These are phyloP conservation scores for Thymelicus lineola DNA, from an alignment of 2,888 invertebrate species.

Conservation along the genomic window DNA sequence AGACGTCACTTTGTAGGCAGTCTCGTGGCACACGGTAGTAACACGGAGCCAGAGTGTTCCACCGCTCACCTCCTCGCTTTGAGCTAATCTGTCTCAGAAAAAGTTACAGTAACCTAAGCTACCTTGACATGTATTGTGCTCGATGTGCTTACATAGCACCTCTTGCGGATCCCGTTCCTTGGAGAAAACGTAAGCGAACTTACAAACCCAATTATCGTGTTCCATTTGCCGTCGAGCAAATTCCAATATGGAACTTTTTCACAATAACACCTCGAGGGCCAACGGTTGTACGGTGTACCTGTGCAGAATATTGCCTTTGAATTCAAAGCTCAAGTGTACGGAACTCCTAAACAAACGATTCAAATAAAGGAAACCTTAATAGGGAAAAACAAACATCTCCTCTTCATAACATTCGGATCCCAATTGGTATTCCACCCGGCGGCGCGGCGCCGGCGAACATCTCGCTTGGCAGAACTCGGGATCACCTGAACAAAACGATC, in stretches of 20 bases:
- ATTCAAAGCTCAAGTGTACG: background rate
- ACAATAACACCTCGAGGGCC: background rate
- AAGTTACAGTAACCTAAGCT: too few species aligned
- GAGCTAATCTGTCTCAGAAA: too few species aligned
- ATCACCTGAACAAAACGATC: conserved; percentile 36
- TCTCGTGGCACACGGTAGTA: too few species aligned
- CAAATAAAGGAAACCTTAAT: conserved; percentile 16
- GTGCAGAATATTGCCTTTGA: conserved; percentile 1
- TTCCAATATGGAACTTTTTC: background rate
- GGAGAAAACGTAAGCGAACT: too few species aligned
- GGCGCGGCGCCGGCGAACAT: conserved; percentile 18
- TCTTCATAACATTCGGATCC: conserved; percentile 31
- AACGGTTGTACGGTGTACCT: background rate
- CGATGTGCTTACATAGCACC: too few species aligned
- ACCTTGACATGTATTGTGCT: too few species aligned
- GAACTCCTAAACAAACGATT: conserved; percentile 5
- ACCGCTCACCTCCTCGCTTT: too few species aligned
- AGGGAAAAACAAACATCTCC: conserved; percentile 30
- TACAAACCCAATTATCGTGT: too few species aligned
- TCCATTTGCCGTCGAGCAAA: too few species aligned
- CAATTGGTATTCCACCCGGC: conserved; percentile 31
- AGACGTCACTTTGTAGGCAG: too few species aligned
- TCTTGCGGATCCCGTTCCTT: too few species aligned
- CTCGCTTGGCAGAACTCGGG: conserved; percentile 22
- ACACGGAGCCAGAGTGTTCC: too few species aligned